These are phyloP conservation scores for Drosophila gaucha DNA, from an alignment of 2,888 invertebrate species.

Conservation along the genomic window DNA sequence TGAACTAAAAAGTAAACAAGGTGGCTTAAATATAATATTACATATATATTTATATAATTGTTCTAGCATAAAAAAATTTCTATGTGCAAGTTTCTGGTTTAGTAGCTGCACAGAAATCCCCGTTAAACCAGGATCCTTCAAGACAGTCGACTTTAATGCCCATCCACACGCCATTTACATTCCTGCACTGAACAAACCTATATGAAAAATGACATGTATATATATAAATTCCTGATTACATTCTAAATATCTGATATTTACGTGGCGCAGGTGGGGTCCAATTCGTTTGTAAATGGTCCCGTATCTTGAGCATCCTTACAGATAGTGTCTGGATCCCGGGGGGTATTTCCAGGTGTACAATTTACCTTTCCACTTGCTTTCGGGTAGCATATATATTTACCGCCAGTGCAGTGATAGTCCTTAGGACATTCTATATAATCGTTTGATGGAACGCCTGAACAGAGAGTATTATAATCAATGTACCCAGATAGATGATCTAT, in stretches of 20 bases:
- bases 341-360: conserved; percentile 5
- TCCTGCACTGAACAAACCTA: conserved; percentile 3
- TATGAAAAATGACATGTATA: not conserved
- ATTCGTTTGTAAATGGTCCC: conserved; percentile 2
- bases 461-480: not conserved
- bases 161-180: not conserved
- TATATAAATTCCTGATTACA: not conserved
- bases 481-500: not conserved
- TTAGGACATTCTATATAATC: conserved; percentile 41
- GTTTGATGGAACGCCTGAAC: conserved; percentile 23
- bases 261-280: conserved; percentile 27
- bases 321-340: conserved; percentile 15
- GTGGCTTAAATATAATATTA: not conserved
- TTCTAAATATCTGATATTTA: conserved; percentile 3
- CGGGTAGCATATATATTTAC: conserved; percentile 36
- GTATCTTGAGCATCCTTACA: conserved; percentile 9
- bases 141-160: fast-evolving
- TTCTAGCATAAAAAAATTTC: not conserved
- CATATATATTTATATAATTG: not conserved
- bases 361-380: not conserved
- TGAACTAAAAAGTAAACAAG: not conserved
- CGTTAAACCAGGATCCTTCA: conserved; percentile 4
- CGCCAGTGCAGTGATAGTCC: conserved; percentile 36
- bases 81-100: conserved; percentile 17
- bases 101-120: not conserved